These are phyloP conservation scores for Phymorhynchus buccinoides DNA, from an alignment of 1,140 invertebrate species.

Conservation along the genomic window DNA sequence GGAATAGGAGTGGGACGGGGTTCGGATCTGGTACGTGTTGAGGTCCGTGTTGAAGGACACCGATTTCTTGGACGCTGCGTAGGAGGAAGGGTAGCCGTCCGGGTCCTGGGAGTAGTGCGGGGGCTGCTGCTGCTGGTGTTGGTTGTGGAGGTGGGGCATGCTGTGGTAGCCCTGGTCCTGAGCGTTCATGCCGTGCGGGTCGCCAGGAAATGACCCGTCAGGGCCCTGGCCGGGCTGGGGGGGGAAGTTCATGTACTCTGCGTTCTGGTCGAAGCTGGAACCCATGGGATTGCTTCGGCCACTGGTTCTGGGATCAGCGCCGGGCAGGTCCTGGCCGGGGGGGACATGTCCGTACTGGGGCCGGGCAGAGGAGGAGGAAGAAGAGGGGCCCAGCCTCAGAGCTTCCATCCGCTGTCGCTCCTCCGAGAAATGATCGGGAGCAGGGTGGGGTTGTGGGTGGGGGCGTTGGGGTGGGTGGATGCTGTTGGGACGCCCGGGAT, in stretches of 20 bases:
- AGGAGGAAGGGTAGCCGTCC: not conserved
- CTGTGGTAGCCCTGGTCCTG: constrained; percentile 32
- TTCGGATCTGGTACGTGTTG: constrained; percentile 58
- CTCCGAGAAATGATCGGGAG: constrained; percentile 49
- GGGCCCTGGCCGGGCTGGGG: not conserved
- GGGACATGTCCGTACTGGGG: no score
- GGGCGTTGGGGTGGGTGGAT: not conserved
- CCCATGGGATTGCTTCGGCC: not conserved
- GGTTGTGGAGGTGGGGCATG: constrained; percentile 8
- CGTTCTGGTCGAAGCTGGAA: no score
- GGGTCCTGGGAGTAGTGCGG: no score
- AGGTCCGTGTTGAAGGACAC: constrained; percentile 71
- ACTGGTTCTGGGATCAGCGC: not conserved
- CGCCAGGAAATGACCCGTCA: not conserved
- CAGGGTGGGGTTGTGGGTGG: not conserved
- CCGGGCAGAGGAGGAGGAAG: constrained; percentile 8
- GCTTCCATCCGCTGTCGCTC: constrained; percentile 59
- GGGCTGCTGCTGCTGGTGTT: not conserved
- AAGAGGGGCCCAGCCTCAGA: constrained; percentile 32
- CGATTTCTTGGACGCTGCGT: constrained; percentile 65
- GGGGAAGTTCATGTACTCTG: constrained; percentile 59
- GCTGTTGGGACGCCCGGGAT: not conserved
- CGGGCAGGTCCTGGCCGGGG: no score
- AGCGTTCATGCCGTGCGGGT: not conserved
- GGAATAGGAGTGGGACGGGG: constrained; percentile 45